Evolutionary conservation across 2,797 vertebrate species (phyloP).

Genomic region (Cyclopterus lumpus): DNA sequence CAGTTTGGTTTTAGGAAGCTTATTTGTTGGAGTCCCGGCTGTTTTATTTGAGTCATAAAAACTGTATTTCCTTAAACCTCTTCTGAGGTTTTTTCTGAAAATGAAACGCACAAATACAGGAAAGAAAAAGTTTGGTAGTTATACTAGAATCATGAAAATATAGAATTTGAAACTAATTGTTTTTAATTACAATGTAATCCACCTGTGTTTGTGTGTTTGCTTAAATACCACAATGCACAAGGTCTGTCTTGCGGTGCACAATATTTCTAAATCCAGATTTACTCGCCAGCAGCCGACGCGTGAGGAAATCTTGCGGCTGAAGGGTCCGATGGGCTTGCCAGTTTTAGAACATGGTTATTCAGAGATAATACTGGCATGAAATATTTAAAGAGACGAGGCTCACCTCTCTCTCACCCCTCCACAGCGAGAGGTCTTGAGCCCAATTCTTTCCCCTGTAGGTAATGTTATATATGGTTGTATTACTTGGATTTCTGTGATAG

Average conservation of each 20-base stretch:
- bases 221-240: not conserved
- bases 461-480: not conserved
- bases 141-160: not conserved
- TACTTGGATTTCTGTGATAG: not conserved
- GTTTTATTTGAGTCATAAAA: not conserved
- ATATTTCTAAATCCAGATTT: conserved; percentile 19
- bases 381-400: conserved; percentile 59
- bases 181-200: not conserved
- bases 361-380: conserved; percentile 62
- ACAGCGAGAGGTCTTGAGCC: not conserved
- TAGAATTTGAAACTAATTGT: not conserved
- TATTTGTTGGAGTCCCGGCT: not conserved
- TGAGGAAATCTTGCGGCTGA: conserved; percentile 19
- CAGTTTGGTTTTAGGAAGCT: not conserved
- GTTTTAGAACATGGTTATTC: conserved; percentile 66
- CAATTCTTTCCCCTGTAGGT: not conserved
- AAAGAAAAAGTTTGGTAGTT: not conserved
- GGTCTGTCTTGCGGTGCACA: not conserved
- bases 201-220: not conserved
- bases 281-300: not conserved
- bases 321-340: conserved; percentile 8
- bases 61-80: not conserved
- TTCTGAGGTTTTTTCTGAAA: not conserved
- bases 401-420: not conserved
- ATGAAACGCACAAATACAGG: not conserved